Evolutionary conservation across 2,888 invertebrate species (phyloP), one percentile per base, ranked within the genome.

Genomic region (Archips xylosteana): DNA sequence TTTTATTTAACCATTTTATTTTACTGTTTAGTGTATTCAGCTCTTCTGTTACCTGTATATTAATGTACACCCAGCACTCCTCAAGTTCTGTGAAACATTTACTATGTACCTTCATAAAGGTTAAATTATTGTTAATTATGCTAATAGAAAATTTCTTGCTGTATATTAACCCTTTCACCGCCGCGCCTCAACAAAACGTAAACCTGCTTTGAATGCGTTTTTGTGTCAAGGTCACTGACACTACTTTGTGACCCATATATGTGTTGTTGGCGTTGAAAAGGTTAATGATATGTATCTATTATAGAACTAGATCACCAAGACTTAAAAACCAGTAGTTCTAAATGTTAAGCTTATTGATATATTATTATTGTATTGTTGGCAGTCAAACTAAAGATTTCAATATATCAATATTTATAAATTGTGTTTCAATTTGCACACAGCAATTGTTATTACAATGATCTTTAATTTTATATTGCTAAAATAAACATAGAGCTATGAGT

Each of bases 341-440:
- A 59, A 59, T 68, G 57, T 63, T 63, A 73, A 62, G 62, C 62
- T 72, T 63, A 63, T 68, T 73, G 63, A 49, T 72, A 68, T 49
- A 51, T 69, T 69, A 49, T 63, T 34, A 69, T 65, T 70, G 65
- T 34, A 69, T 65, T 70, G 65, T 70, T 74, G 54, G 42, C 13
- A 36, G 39, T 65, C 39, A 59, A 15, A 64, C 45, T 23, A 32
- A 69, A 45, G 45, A 13, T 62, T 57, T 54, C 62, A 67, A 72
- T 62, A 62, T 65, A 74, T 69, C 64, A 64, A 74, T 74, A 74
- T 64, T 69, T 69, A 60, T 60, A 64, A 74, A 74, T 74, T 65
- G 65, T 74, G 70, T 70, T 70, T 61, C 60, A 64, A 60, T 70
- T 74, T 70, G 68, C 57, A 70, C 36, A 51, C 60, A 65, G 74